Conservation (phyloP, 2,113 vertebrate species). For the Hippocampus comes region DNA sequence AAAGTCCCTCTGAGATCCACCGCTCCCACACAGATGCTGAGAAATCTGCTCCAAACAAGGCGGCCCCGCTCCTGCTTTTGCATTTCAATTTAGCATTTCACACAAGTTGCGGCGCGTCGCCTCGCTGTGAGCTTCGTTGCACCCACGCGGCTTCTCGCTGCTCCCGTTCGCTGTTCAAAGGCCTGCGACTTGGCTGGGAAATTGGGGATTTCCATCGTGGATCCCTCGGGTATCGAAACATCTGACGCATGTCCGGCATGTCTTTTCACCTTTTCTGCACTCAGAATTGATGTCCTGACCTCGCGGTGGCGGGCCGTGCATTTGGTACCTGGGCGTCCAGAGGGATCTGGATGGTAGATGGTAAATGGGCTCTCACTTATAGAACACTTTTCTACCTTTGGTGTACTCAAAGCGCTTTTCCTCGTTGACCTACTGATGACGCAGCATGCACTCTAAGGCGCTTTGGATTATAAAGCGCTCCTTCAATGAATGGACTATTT, state of each 20-base stretch:
- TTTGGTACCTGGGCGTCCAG: neutral
- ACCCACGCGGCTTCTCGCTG: conserved; percentile 66
- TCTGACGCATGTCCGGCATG: conserved; percentile 47
- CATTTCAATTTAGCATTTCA: conserved; percentile 80
- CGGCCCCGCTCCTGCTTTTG: conserved; percentile 71
- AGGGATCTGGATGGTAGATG: neutral
- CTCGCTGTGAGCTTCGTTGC: conserved; percentile 62
- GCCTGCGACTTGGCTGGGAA: conserved; percentile 62
- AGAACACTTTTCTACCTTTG: no score
- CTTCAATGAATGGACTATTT: no score
- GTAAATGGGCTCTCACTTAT: no score
- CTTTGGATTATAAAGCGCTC: no score
- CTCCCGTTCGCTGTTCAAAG: conserved; percentile 64
- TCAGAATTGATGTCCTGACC: conserved; percentile 1
- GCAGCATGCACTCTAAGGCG: no score
- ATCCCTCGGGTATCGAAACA: conserved; percentile 61
- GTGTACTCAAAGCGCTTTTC: no score
- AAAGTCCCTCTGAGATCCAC: conserved; percentile 56
- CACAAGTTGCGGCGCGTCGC: conserved; percentile 73
- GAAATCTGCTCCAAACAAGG: conserved; percentile 72
- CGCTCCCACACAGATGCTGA: conserved; percentile 73
- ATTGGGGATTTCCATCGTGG: conserved; percentile 65
- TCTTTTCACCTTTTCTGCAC: neutral
- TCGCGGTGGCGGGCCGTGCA: neutral
- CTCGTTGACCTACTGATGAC: no score